phyloP scores from a whole-genome alignment of 2,113 vertebrate genomes.

The Pimephales promelas region DNA sequence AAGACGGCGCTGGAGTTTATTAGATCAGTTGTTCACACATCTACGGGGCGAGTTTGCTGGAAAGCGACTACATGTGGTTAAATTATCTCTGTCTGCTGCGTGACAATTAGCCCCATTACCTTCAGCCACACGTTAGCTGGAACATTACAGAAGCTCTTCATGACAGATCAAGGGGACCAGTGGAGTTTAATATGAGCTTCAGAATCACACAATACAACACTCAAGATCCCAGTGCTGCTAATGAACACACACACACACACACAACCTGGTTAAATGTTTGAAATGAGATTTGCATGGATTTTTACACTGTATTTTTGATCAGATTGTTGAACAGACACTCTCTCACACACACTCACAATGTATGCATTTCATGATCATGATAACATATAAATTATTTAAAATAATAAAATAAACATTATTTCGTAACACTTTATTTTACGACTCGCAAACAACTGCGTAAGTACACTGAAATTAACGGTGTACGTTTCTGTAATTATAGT shows the following conservation, averaged over 20 bases:
- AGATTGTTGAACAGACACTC: neutral
- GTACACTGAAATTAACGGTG: too few relatives aligned
- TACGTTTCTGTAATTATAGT: too few relatives aligned
- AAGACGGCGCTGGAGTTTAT: constrained; percentile 66
- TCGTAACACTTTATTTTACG: too few relatives aligned
- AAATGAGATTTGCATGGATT: neutral
- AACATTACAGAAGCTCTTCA: constrained; percentile 6
- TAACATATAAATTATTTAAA: too few relatives aligned
- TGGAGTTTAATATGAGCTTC: constrained; percentile 1
- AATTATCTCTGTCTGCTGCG: constrained; percentile 44
- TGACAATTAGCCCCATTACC: constrained; percentile 50
- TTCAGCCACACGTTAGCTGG: constrained; percentile 7
- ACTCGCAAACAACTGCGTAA: too few relatives aligned
- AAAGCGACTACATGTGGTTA: constrained; percentile 27
- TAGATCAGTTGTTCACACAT: constrained; percentile 55
- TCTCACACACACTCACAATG: too few relatives aligned
- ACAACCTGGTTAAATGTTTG: neutral
- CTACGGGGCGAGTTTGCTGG: constrained; percentile 32
- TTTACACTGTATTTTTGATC: neutral
- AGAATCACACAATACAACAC: too few relatives aligned
- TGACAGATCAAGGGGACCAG: neutral
- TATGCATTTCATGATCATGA: too few relatives aligned
- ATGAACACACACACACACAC: neutral
- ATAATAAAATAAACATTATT: neutral
- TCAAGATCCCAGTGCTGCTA: neutral